Conservation (phyloP, 2,113 vertebrate species). For the Poicephalus meyeri region DNA sequence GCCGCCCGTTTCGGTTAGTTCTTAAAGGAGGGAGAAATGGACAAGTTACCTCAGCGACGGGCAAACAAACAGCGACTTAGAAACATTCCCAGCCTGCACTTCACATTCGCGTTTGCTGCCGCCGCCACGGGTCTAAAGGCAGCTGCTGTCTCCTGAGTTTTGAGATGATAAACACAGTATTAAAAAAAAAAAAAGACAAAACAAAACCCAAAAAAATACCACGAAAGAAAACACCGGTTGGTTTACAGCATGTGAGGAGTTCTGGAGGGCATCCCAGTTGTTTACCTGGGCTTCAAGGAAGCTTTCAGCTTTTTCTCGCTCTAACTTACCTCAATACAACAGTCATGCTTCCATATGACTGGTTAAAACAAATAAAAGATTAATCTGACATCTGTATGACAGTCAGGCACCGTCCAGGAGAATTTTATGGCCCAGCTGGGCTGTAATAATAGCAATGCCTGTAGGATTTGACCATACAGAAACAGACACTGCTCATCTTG, state of each 20-base stretch:
- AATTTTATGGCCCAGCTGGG: background rate
- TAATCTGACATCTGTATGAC: background rate
- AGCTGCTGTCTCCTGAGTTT: background rate
- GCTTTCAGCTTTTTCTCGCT: background rate
- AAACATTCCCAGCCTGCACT: accelerated
- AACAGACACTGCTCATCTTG: background rate
- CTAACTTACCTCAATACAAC: background rate
- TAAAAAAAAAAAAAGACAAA: background rate
- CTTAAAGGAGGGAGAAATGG: background rate
- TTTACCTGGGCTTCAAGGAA: background rate
- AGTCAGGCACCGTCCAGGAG: background rate
- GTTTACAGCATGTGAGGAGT: background rate
- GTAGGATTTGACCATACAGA: background rate
- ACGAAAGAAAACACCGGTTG: background rate
- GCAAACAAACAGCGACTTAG: background rate
- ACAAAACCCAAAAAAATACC: too few relatives aligned
- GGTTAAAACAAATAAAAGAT: background rate
- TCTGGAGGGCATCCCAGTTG: background rate
- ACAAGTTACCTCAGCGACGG: background rate
- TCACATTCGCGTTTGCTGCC: background rate
- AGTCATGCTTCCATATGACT: background rate
- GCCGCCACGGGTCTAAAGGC: background rate
- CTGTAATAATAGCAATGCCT: background rate
- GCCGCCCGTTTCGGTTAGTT: background rate
- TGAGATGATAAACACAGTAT: background rate